phyloP scores from a whole-genome alignment of 2,888 invertebrate species.

The Empis livida region DNA sequence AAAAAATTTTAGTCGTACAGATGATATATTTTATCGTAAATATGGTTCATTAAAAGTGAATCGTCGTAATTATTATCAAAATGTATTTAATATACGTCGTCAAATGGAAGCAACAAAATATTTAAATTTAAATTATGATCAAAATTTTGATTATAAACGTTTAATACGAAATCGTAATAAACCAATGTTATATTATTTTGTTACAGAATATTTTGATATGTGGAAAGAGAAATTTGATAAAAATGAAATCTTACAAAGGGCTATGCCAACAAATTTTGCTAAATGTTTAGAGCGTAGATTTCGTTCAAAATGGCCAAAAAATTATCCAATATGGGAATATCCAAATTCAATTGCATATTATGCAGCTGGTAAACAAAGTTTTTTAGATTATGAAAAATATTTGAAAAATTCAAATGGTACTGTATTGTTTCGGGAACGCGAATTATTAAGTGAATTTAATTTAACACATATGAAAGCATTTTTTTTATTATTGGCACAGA shows the following conservation, averaged over 20 bases:
- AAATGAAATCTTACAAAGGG: background rate
- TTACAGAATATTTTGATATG: background rate
- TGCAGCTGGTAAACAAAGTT: slow-evolving; percentile 1
- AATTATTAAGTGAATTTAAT: background rate
- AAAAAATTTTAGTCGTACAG: background rate
- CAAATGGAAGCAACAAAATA: slow-evolving; percentile 1
- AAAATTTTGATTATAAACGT: background rate
- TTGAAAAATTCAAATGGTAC: background rate
- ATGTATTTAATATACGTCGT: background rate
- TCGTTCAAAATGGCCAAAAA: background rate
- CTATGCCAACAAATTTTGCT: background rate
- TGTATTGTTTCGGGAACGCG: background rate
- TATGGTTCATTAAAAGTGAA: background rate
- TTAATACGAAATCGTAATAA: slow-evolving; percentile 1
- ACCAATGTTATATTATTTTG: slow-evolving; percentile 1
- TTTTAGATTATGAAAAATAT: slow-evolving; percentile 2
- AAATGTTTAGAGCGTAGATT: background rate
- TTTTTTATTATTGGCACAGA: slow-evolving; percentile 1
- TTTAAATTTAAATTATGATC: background rate
- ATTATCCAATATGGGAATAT: slow-evolving; percentile 1
- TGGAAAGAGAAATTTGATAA: slow-evolving; percentile 1
- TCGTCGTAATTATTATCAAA: background rate
- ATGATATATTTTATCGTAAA: background rate
- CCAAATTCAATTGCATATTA: slow-evolving; percentile 1
- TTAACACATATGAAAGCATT: slow-evolving; percentile 1